A percentile compares a stretch with the other conserved stretches of the same genome.
Evolutionary conservation across 1,140 invertebrate species (phyloP).

Genomic region (Drosophila tsacasi): DNA sequence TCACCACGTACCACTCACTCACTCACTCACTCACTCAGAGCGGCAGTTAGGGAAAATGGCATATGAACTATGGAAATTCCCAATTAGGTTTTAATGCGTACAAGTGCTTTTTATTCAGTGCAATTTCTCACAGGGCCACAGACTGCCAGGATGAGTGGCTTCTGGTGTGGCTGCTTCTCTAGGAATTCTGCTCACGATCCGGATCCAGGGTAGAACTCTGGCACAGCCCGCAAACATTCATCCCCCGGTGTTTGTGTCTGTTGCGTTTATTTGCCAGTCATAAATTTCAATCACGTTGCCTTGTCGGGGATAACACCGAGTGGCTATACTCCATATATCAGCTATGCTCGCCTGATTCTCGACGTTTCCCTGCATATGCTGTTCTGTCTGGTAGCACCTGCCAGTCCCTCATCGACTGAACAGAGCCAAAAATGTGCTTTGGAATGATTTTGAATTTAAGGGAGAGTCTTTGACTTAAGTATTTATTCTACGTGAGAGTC

Average conservation of each 20-base stretch:
- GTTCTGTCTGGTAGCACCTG: constrained; percentile 36
- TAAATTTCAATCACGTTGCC: constrained; percentile 84
- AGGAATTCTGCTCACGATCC: constrained; percentile 69
- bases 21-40: constrained; percentile 14
- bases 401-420: constrained; percentile 26
- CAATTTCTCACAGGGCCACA: constrained; percentile 70
- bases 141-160: constrained; percentile 12
- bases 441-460: background rate
- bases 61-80: constrained; percentile 83
- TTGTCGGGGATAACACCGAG: constrained; percentile 77
- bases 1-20: constrained; percentile 34
- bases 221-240: constrained; percentile 8
- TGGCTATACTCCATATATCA: constrained; percentile 72
- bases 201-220: constrained; percentile 17
- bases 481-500: background rate
- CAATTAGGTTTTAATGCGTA: constrained; percentile 83
- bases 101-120: constrained; percentile 83
- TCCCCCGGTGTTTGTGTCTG: constrained; percentile 37
- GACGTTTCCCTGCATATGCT: constrained; percentile 58
- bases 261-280: constrained; percentile 78
- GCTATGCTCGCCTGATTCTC: constrained; percentile 53
- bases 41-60: constrained; percentile 70
- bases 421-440: constrained; percentile 21
- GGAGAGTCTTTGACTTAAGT: background rate
- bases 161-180: background rate